Evolutionary conservation across 1,140 invertebrate species (phyloP).

Genomic region (Ptiloglossa arizonensis): DNA sequence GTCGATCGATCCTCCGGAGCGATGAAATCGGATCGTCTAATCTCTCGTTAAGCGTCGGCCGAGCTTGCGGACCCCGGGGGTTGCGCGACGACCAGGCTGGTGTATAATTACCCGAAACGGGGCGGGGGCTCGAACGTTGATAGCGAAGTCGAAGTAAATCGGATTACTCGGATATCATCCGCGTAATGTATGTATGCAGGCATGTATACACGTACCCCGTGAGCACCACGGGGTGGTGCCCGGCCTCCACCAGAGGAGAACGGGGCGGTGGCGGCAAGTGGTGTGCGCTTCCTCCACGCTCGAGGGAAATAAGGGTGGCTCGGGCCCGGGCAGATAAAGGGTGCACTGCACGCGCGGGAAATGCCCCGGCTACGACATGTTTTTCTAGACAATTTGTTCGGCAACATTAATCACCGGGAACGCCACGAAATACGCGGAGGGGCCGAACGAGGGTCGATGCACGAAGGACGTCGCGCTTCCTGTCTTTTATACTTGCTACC

Average conservation of each 20-base stretch:
- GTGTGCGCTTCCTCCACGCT: slow-evolving; percentile 57
- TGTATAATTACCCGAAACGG: slow-evolving; percentile 78
- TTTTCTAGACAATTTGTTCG: slow-evolving; percentile 84
- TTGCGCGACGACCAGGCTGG: slow-evolving; percentile 53
- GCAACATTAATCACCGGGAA: slow-evolving; percentile 82
- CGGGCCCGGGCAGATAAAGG: slow-evolving; percentile 80
- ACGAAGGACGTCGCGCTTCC: slow-evolving; percentile 41
- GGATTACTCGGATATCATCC: slow-evolving; percentile 81
- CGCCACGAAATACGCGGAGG: slow-evolving; percentile 62
- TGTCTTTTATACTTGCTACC: slow-evolving; percentile 37
- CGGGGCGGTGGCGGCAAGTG: slow-evolving; percentile 23
- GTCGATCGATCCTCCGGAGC: slow-evolving; percentile 28
- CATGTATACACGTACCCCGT: slow-evolving; percentile 67
- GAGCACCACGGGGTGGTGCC: slow-evolving; percentile 61
- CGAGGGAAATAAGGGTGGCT: slow-evolving; percentile 76
- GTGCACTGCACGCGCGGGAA: slow-evolving; percentile 74
- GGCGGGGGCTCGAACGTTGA: slow-evolving; percentile 75
- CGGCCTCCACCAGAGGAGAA: slow-evolving; percentile 49
- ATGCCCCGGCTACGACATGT: slow-evolving; percentile 78
- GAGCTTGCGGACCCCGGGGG: slow-evolving; percentile 49
- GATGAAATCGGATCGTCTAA: slow-evolving; percentile 60
- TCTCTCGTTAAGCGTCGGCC: slow-evolving; percentile 67
- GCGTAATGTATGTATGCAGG: slow-evolving; percentile 80
- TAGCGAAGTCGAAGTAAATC: slow-evolving; percentile 81
- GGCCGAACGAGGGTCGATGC: slow-evolving; percentile 50